phyloP scores from a whole-genome alignment of 1,140 invertebrate species.

The Drosophila guanche region DNA sequence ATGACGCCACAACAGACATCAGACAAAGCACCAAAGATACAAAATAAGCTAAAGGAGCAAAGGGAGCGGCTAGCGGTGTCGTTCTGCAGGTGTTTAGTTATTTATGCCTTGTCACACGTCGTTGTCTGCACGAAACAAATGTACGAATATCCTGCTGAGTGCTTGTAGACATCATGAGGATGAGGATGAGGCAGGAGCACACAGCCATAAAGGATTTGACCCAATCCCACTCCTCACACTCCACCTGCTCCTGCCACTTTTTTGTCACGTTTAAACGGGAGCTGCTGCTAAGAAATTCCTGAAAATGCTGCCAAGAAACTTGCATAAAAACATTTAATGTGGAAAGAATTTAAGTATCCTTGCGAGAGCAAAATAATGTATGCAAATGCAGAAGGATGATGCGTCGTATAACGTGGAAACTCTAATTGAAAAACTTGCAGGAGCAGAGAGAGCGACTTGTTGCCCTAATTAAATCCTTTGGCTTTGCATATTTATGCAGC shows the following conservation, averaged over 20 bases:
- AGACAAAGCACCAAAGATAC: slow-evolving; percentile 46
- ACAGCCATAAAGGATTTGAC: slow-evolving; percentile 55
- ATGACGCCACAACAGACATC: slow-evolving; percentile 70
- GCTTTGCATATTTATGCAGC: slow-evolving; percentile 1
- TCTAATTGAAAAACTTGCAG: slow-evolving; percentile 49
- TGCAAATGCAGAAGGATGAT: slow-evolving; percentile 28
- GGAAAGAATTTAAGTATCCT: slow-evolving; percentile 39
- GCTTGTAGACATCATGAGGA: slow-evolving; percentile 35
- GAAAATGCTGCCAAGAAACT: too few species aligned
- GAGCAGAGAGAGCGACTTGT: slow-evolving; percentile 1
- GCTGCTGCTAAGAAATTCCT: slow-evolving; percentile 10
- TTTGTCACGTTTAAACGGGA: slow-evolving; percentile 32
- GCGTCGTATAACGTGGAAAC: neutral
- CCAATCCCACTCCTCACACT: slow-evolving; percentile 39
- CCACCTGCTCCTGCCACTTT: slow-evolving; percentile 21
- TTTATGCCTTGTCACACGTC: slow-evolving; percentile 78
- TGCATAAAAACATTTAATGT: slow-evolving; percentile 64
- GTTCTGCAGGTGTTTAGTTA: slow-evolving; percentile 80
- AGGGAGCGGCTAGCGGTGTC: neutral
- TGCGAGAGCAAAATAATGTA: slow-evolving; percentile 27
- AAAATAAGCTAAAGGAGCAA: neutral
- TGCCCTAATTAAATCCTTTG: slow-evolving; percentile 22
- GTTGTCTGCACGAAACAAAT: slow-evolving; percentile 70
- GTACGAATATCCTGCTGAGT: slow-evolving; percentile 29
- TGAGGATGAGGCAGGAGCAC: slow-evolving; percentile 1